Evolutionary conservation across 2,113 vertebrate genomes (phyloP), one percentile per base, ranked within the genome.

Genomic region (Vanacampus margaritifer): DNA sequence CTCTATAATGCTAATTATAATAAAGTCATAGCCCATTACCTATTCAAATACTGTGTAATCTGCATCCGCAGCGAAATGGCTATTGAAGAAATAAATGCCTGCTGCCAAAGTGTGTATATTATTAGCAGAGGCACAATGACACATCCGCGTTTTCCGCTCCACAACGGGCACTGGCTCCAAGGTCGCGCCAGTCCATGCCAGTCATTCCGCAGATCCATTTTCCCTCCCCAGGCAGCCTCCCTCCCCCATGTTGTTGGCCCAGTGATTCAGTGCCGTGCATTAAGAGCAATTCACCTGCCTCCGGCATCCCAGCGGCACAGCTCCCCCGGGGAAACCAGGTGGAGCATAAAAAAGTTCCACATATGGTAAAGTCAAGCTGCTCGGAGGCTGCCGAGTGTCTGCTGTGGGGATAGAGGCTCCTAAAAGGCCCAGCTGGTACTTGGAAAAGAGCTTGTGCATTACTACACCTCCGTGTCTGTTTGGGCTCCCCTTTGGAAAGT

Each of bases 241-340:
- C 94, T 93, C 94, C 94, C 95, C 94, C 94, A 93, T 93, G 94
- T 88, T 94, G 94, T 95, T 96, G 96, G 95, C 95, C 96, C 92
- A 92, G 94, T 98, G 96, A 98, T 97, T 98, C 96, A 98, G 94
- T 96, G 94, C 93, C 95, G 94, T 94, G 95, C 94, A 96, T 98
- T 98, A 98, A 96, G 95, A 98, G 95, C 95, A 98, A 97, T 98
- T 99, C 96, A 99, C 97, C 97, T 99, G 96, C 95, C 94, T 96
- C 93, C 92, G 90, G 93, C 93, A 89, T 98, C 96, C 95, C 96
- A 94, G 94, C 86, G 93, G 96, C 93, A 93, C 88, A 62, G 72
- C 72, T 91, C 92, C 92, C 96, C 93, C 91, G 92, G 90, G 96
- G 95, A 94, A 95, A 93, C 64, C 93, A 95, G 95, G 95, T 95